A percentile compares a stretch with the other conserved stretches of the same genome.
Conservation (phyloP, 1,140 invertebrate species). For the Drosophila littoralis region DNA sequence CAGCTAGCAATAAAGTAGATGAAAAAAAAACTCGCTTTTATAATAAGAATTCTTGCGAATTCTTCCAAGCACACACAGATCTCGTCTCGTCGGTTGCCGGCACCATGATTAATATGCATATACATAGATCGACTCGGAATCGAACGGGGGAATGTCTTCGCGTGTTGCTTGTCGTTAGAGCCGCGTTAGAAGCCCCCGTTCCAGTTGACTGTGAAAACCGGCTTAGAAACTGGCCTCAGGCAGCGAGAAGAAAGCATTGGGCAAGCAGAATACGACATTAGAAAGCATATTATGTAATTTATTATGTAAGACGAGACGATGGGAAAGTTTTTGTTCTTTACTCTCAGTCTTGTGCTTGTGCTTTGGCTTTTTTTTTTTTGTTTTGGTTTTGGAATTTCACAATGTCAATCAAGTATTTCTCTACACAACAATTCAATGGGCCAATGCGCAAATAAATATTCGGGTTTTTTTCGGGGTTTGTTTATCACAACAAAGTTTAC, state of each 20-base stretch:
- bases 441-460: constrained; percentile 45
- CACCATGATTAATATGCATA: constrained; percentile 56
- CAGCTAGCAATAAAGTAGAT: constrained; percentile 14
- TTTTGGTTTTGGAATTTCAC: constrained; percentile 53
- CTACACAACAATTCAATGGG: constrained; percentile 11
- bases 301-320: constrained; percentile 49
- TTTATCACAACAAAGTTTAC: constrained; percentile 35
- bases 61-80: constrained; percentile 47
- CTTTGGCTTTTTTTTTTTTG: too few species aligned
- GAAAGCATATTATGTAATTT: constrained; percentile 59
- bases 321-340: constrained; percentile 46
- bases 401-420: constrained; percentile 39
- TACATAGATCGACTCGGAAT: constrained; percentile 15
- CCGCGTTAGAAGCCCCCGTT: constrained; percentile 55
- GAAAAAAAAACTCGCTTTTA: constrained; percentile 68
- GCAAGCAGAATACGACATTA: constrained; percentile 60
- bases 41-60: constrained; percentile 81
- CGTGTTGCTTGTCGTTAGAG: constrained; percentile 62
- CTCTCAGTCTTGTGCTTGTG: constrained; percentile 12
- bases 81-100: constrained; percentile 23
- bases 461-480: constrained; percentile 22
- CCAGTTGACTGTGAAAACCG: constrained; percentile 54
- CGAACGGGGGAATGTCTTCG: constrained; percentile 14
- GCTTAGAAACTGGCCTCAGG: constrained; percentile 41
- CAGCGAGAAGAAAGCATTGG: constrained; percentile 60